Conservation (phyloP, 2,797 vertebrate genomes). For the Scleropages formosus region DNA sequence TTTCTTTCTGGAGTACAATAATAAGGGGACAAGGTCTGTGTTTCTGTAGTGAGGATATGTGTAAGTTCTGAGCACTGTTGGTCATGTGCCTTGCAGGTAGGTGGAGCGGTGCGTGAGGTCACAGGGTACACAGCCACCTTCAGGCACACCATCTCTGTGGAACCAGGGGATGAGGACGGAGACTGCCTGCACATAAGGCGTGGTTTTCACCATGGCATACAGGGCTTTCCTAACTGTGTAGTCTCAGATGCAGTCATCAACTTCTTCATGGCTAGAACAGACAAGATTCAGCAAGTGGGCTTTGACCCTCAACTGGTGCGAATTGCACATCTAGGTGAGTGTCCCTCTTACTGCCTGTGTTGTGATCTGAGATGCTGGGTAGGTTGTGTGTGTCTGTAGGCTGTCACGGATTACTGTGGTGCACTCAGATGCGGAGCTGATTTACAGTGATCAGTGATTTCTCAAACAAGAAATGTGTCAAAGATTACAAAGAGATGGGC, state of each 20-base stretch:
- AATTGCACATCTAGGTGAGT: constrained; percentile 79
- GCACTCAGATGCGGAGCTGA: no score
- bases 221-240: constrained; percentile 81
- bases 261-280: constrained; percentile 85
- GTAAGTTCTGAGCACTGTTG: background rate
- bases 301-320: constrained; percentile 81
- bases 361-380: no score
- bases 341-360: background rate
- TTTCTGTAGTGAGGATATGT: no score
- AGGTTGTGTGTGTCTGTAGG: no score
- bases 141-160: constrained; percentile 76
- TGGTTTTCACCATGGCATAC: constrained; percentile 75
- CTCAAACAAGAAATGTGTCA: no score
- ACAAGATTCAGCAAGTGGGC: constrained; percentile 78
- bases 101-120: constrained; percentile 83
- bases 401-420: no score
- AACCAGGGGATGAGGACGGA: constrained; percentile 74
- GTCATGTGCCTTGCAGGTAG: constrained; percentile 69
- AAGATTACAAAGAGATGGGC: no score
- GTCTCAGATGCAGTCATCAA: constrained; percentile 86
- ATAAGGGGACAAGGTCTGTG: no score
- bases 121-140: constrained; percentile 77
- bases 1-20: no score
- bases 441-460: no score
- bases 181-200: constrained; percentile 74